phyloP scores from a whole-genome alignment of 2,888 invertebrate species.

The Meteorus cinctellus region DNA sequence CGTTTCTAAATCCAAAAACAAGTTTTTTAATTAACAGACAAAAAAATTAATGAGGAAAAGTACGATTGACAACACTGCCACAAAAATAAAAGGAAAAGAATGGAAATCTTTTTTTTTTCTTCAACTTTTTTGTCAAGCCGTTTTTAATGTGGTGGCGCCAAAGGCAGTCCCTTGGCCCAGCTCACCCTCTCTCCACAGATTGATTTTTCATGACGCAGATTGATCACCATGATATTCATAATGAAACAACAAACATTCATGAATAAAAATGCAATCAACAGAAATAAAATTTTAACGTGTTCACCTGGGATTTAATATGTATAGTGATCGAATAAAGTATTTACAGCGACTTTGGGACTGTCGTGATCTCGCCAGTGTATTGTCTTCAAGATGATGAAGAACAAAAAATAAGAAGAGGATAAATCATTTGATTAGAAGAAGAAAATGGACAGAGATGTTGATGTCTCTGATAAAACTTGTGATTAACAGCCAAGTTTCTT shows the following conservation, averaged over 20 bases:
- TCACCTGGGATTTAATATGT: neutral
- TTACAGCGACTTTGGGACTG: constrained; percentile 5
- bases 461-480: neutral
- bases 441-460: neutral
- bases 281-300: neutral
- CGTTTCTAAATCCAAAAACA: constrained; percentile 27
- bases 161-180: constrained; percentile 21
- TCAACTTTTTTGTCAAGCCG: neutral
- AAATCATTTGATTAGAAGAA: neutral
- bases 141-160: neutral
- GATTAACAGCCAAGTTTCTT: constrained; percentile 19
- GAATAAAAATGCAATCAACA: neutral
- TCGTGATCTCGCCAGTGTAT: constrained; percentile 2
- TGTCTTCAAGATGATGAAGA: constrained; percentile 18
- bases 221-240: neutral
- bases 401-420: constrained; percentile 21
- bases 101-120: constrained; percentile 7
- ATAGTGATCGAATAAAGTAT: constrained; percentile 13
- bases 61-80: constrained; percentile 51
- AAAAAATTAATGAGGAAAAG: neutral
- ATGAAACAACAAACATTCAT: neutral
- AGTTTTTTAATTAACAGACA: constrained; percentile 16
- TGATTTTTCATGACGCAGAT: neutral
- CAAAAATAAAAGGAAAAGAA: constrained; percentile 31
- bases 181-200: neutral